Conservation (phyloP, 2,113 vertebrate genomes). For the Apistogramma diplotaenia region DNA sequence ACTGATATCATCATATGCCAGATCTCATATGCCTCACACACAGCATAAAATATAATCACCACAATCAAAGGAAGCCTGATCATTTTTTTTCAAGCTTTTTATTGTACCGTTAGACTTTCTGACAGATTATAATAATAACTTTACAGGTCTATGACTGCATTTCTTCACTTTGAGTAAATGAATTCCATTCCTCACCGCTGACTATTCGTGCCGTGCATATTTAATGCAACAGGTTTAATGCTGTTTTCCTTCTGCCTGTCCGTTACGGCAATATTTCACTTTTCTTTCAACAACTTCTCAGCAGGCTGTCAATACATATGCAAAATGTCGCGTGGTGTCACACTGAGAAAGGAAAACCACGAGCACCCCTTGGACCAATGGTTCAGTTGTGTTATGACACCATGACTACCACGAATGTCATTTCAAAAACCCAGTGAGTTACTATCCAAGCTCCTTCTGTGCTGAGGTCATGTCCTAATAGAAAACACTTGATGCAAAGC, state of each 20-base stretch:
- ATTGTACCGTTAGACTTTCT: not conserved
- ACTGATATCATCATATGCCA: conserved; percentile 43
- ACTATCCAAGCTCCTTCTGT: not conserved
- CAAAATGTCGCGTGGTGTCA: not conserved
- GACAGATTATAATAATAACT: not conserved
- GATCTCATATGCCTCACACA: conserved; percentile 22
- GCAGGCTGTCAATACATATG: not conserved
- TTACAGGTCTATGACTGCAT: not conserved
- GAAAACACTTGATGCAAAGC: not conserved
- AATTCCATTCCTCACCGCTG: not conserved
- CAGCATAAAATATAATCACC: not conserved
- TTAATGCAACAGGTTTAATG: not conserved
- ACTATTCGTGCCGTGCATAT: not conserved
- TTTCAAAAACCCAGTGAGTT: conserved; percentile 38
- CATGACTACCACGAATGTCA: conserved; percentile 48
- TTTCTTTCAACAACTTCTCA: not conserved
- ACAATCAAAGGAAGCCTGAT: not conserved
- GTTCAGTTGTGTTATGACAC: conserved; percentile 35
- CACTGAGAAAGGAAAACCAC: not conserved
- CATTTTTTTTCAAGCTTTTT: not conserved
- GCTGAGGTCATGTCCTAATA: conserved; percentile 18
- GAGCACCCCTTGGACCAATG: not conserved
- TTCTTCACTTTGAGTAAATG: not conserved
- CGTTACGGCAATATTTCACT: not conserved
- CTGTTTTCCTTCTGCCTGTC: not conserved